Evolutionary conservation across 2,113 vertebrate species (phyloP), one percentile per base, ranked within the genome.

Genomic region (Corythaeola cristata): DNA sequence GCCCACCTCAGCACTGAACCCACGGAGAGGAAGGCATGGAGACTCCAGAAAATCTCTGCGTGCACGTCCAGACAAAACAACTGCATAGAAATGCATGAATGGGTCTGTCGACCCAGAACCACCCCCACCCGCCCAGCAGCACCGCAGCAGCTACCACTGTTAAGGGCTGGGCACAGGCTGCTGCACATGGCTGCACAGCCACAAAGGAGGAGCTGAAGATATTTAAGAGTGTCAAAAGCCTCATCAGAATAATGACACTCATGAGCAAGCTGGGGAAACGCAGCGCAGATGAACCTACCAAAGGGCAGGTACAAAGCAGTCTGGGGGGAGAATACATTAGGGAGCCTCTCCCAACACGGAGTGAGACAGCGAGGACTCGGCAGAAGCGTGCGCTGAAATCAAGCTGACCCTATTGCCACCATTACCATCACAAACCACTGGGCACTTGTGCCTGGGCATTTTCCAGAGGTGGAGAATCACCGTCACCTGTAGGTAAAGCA

Each of bases 61-160:
- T 1, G 6, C 49, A 35, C 12, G 0, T 9, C 22, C 60, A 39
- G 49, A 74, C 27, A 45, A 11, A 88, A 64, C 20, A 21, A 24
- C 3, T 0, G 0, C 5, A 1, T 0, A 5, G 19, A 52, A 21
- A 41, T 53, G 21, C 3, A 1, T 0, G 68, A 45, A 37, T 0
- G 3, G 33, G 60, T 1, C 26, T 28, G 37, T 37, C 8, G 33
- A 4, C 30, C 39, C 4, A 2, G 19, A 41, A 24, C 9, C 35
- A 6, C 33, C 32, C 2, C 0, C 9, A 60, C 3, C 17, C 41
- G 64, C 64, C 64, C 64, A 52, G 58, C 41, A 1, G 85, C 62
- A 32, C 27, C 1, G 0, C 2, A 0, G 58, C 3, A 3, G 21
- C 0, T 5, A 22, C 47, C 27, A 6, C 45, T 7, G 5, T 1